Percentiles rank a stretch among this genome's conserved stretches.
phyloP scores from a whole-genome alignment of 2,888 invertebrate genomes.

The Parelbella ahira region DNA sequence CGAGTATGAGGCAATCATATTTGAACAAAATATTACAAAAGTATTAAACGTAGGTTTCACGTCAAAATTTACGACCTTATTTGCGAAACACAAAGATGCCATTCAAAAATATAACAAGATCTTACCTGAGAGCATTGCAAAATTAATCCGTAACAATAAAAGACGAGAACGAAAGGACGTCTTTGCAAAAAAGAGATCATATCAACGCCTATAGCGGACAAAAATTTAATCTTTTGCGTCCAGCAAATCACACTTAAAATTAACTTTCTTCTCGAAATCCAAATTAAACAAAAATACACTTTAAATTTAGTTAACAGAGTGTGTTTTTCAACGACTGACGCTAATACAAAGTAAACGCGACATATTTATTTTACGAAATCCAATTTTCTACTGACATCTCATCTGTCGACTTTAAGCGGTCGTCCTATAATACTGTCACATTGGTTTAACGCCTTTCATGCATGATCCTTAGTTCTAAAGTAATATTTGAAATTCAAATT shows the following conservation, averaged over 20 bases:
- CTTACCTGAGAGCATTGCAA: constrained; percentile 44
- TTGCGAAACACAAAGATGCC: constrained; percentile 57
- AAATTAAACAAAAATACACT: constrained; percentile 32
- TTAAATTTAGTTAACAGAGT: constrained; percentile 35
- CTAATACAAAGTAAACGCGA: constrained; percentile 66
- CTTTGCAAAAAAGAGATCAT: constrained; percentile 49
- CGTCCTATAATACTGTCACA: constrained; percentile 66
- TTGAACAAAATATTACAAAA: constrained; percentile 39
- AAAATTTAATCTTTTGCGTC: constrained; percentile 68
- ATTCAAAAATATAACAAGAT: constrained; percentile 66
- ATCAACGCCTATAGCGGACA: constrained; percentile 54
- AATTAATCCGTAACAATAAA: constrained; percentile 50
- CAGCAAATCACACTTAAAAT: constrained; percentile 66
- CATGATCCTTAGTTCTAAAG: constrained; percentile 46
- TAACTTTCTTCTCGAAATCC: constrained; percentile 45
- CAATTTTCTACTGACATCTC: constrained; percentile 80
- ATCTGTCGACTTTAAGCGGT: constrained; percentile 78
- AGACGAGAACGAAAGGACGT: constrained; percentile 48
- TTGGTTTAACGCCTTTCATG: constrained; percentile 68
- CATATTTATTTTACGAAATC: constrained; percentile 80
- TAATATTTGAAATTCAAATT: constrained; percentile 28
- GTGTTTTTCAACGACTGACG: constrained; percentile 34
- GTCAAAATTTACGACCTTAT: constrained; percentile 48
- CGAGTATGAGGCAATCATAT: constrained; percentile 2
- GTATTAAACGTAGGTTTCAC: constrained; percentile 48